Evolutionary conservation across 2,797 vertebrate genomes (phyloP).

Genomic region (Chiloscyllium punctatum): DNA sequence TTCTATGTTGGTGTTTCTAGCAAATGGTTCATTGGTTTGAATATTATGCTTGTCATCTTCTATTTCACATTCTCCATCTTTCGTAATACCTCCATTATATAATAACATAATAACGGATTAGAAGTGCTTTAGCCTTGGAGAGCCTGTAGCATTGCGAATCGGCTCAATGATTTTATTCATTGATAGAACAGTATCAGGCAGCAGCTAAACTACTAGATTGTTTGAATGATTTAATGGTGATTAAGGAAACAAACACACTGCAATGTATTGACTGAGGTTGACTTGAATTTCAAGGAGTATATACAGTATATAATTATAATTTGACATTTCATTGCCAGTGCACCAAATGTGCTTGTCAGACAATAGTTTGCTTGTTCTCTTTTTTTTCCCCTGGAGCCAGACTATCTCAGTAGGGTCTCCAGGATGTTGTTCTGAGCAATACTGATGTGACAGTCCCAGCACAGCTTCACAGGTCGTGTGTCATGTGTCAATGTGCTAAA

Average conservation of each 20-base stretch:
- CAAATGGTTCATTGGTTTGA: not conserved
- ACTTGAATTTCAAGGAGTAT: not conserved
- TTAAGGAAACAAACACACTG: not conserved
- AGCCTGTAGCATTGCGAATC: not conserved
- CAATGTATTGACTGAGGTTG: not conserved
- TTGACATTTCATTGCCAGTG: not conserved
- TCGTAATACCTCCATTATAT: not conserved
- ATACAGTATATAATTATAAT: not conserved
- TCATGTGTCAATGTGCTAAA: not conserved
- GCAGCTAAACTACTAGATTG: not conserved
- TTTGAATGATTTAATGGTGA: not conserved
- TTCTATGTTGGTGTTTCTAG: not conserved
- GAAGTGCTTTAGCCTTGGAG: not conserved
- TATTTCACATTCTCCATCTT: not conserved
- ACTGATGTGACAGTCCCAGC: not conserved
- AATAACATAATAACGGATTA: not conserved
- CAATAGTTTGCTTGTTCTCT: not conserved
- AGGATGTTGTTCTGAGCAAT: not conserved
- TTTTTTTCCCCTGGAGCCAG: not conserved
- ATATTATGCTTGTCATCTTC: not conserved
- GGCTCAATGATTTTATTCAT: not conserved
- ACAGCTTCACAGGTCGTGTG: not conserved
- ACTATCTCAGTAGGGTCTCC: not conserved
- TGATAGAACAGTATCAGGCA: not conserved
- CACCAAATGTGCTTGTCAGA: not conserved